phyloP scores from a whole-genome alignment of 35 echinoderm and acorn worm species.

The Ptychodera flava region DNA sequence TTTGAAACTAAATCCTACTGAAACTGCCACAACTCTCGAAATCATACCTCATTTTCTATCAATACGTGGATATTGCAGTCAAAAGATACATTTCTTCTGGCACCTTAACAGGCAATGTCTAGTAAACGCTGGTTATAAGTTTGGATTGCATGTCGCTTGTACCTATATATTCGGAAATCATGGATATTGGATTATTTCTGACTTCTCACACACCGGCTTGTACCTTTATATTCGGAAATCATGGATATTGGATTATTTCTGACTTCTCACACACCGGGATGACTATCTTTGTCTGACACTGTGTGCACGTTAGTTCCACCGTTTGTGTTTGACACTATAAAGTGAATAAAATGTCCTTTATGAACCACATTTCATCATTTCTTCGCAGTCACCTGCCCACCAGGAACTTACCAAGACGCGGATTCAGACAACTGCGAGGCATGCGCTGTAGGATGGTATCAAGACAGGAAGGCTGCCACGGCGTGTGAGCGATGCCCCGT shows the following conservation, averaged over 20 bases:
- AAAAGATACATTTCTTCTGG: background rate
- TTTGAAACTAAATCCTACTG: background rate
- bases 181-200: background rate
- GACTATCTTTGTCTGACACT: background rate
- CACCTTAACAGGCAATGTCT: background rate
- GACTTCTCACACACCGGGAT: background rate
- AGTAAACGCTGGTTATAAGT: background rate
- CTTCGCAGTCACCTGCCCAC: slow-evolving; percentile 46
- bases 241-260: background rate
- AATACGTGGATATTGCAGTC: background rate
- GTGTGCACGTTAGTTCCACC: background rate
- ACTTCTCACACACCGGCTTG: background rate
- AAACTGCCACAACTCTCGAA: background rate
- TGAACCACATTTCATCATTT: background rate
- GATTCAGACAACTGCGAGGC: slow-evolving; percentile 13
- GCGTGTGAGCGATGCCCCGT: slow-evolving; percentile 29
- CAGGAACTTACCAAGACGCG: slow-evolving; percentile 31
- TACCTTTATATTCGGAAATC: background rate
- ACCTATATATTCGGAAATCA: background rate
- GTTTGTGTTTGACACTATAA: background rate
- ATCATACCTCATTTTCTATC: background rate
- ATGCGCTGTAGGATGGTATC: slow-evolving; percentile 37
- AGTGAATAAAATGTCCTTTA: background rate
- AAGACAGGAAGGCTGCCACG: slow-evolving; percentile 30
- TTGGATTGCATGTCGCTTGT: background rate